phyloP scores from a whole-genome alignment of 2,113 vertebrate species.

The Cranoglanis bouderius region DNA sequence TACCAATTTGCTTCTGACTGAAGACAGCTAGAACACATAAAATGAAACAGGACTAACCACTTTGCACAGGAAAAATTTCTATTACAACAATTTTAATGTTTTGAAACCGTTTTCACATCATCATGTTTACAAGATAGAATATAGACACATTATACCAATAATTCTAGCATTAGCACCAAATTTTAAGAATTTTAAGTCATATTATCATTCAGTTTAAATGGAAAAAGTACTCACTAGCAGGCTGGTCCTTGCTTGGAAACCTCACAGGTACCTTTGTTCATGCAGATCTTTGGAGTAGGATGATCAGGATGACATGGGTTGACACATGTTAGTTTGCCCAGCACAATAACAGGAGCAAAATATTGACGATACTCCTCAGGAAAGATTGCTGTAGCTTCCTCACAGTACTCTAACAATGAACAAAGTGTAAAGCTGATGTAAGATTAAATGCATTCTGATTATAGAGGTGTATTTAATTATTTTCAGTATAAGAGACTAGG shows the following conservation, averaged over 20 bases:
- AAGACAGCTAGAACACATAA: conserved; percentile 37
- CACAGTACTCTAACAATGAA: conserved; percentile 17
- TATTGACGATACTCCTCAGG: not conserved
- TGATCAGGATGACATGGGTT: conserved; percentile 21
- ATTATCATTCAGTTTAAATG: not conserved
- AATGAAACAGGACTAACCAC: not conserved
- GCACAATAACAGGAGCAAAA: not conserved
- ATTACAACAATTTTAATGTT: not conserved
- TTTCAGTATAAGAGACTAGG: not conserved
- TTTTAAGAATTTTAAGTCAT: not conserved
- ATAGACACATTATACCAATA: not conserved
- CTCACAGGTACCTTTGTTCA: conserved; percentile 37
- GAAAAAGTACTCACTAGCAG: conserved; percentile 47
- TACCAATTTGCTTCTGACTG: conserved; percentile 45
- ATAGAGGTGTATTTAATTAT: not conserved
- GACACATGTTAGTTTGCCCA: conserved; percentile 36
- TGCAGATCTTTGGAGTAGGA: not conserved
- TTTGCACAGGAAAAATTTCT: not conserved
- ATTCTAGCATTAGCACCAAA: not conserved
- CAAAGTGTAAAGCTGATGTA: not conserved
- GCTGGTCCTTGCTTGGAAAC: conserved; percentile 31
- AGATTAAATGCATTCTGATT: not conserved
- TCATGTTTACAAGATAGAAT: not conserved
- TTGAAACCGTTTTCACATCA: not conserved
- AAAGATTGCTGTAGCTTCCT: rapidly evolving